A percentile compares a stretch with the other conserved stretches of the same genome.
Conservation (phyloP, 2,797 vertebrate species). For the Gouania willdenowi region DNA sequence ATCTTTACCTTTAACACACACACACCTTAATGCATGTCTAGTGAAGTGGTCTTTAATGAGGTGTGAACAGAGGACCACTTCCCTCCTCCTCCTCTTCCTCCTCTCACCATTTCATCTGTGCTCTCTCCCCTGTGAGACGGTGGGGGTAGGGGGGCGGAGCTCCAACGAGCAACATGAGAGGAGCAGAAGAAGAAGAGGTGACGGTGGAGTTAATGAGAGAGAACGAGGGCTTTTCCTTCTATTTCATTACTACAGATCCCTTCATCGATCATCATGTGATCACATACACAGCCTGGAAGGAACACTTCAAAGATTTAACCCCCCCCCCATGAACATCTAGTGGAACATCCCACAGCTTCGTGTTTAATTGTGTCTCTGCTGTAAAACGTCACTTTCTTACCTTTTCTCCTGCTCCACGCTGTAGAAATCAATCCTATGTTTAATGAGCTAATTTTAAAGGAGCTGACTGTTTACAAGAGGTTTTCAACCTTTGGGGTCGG, state of each 20-base stretch:
- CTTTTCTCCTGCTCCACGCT: too few species aligned
- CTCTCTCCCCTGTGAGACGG: constrained; percentile 17
- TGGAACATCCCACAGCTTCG: too few species aligned
- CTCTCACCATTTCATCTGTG: constrained; percentile 37
- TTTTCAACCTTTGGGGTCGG: too few species aligned
- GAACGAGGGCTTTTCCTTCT: constrained; percentile 37
- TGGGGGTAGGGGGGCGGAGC: constrained; percentile 25
- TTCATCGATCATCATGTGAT: constrained; percentile 67
- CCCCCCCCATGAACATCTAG: too few species aligned
- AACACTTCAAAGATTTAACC: constrained; percentile 46
- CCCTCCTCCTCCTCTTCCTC: constrained; percentile 25
- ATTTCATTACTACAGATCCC: constrained; percentile 38
- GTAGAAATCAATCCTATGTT: too few species aligned
- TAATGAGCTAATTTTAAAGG: too few species aligned
- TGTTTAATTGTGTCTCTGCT: too few species aligned
- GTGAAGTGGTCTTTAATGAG: constrained; percentile 71
- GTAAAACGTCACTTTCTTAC: too few species aligned
- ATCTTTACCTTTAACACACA: constrained; percentile 37
- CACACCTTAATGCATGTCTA: constrained; percentile 57
- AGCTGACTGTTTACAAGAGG: too few species aligned
- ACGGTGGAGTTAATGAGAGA: constrained; percentile 58
- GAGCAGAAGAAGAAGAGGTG: constrained; percentile 28
- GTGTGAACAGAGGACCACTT: constrained; percentile 60
- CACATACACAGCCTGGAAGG: constrained; percentile 43
- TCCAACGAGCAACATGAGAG: constrained; percentile 23